Evolutionary conservation across 2,797 vertebrate species (phyloP).

Genomic region (Denticeps clupeoides): DNA sequence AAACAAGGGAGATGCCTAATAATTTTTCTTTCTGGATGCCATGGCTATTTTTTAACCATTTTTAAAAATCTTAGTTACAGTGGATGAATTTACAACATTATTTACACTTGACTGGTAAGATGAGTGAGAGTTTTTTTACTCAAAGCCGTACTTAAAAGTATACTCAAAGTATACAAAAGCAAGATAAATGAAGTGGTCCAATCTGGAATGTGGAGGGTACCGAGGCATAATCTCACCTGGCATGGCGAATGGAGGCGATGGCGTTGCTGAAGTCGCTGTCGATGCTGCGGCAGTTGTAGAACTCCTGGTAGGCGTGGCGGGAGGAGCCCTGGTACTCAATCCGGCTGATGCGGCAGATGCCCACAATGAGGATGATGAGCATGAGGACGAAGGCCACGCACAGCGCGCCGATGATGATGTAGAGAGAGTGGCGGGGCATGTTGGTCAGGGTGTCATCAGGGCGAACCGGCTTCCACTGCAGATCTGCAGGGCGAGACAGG

Average conservation of each 20-base stretch:
- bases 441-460: slow-evolving; percentile 85
- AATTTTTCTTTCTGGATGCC: no score
- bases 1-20: no score
- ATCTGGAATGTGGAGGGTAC: no score
- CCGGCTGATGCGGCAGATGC: slow-evolving; percentile 97
- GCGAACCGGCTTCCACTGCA: slow-evolving; percentile 89
- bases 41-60: no score
- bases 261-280: slow-evolving; percentile 95
- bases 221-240: no score
- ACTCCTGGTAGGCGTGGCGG: slow-evolving; percentile 90
- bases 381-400: slow-evolving; percentile 96
- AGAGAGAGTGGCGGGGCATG: slow-evolving; percentile 94
- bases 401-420: slow-evolving; percentile 94
- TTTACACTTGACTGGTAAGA: no score
- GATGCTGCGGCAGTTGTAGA: slow-evolving; percentile 97
- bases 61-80: no score
- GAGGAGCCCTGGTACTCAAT: slow-evolving; percentile 98
- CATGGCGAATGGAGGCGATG: slow-evolving; percentile 92
- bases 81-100: no score
- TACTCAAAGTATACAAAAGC: no score
- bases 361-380: slow-evolving; percentile 96
- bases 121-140: no score
- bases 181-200: no score
- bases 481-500: slow-evolving; percentile 51
- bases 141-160: no score